These are phyloP conservation scores for Dipodomys merriami DNA, from an alignment of 2,113 vertebrate genomes.

Conservation along the genomic window DNA sequence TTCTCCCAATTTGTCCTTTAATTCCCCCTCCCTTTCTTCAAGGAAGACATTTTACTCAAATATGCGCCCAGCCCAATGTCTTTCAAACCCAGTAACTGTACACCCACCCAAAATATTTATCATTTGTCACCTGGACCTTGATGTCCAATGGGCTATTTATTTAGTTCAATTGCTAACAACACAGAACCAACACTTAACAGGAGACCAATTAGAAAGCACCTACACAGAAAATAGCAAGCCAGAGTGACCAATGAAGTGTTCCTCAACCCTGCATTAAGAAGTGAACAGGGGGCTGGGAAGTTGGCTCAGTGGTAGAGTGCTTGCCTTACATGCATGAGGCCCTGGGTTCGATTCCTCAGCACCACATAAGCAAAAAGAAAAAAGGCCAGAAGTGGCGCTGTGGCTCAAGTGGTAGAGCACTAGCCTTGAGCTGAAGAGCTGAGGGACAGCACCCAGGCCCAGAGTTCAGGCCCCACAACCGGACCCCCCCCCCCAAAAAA, in stretches of 20 bases:
- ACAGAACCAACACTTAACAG: not conserved
- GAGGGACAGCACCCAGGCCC: too few relatives aligned
- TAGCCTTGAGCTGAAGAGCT: too few relatives aligned
- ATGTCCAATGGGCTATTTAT: not conserved
- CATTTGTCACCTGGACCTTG: not conserved
- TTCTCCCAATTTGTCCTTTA: not conserved
- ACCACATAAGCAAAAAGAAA: too few relatives aligned
- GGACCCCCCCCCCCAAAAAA: too few relatives aligned
- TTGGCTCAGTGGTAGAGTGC: too few relatives aligned
- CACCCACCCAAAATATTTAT: not conserved
- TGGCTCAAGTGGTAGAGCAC: too few relatives aligned
- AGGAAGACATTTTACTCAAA: constrained; percentile 2
- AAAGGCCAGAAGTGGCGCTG: too few relatives aligned
- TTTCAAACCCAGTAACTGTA: constrained; percentile 19
- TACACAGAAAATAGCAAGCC: not conserved
- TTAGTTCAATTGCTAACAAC: not conserved
- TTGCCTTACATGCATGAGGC: too few relatives aligned
- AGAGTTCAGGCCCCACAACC: too few relatives aligned
- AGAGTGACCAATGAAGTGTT: not conserved
- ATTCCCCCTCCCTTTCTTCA: not conserved
- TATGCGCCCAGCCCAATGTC: not conserved
- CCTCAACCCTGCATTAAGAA: not conserved
- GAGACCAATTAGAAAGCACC: not conserved
- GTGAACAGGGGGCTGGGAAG: too few relatives aligned
- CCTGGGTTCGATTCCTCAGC: too few relatives aligned